Evolutionary conservation across 1,140 invertebrate species (phyloP).

Genomic region (Ceratitis capitata): DNA sequence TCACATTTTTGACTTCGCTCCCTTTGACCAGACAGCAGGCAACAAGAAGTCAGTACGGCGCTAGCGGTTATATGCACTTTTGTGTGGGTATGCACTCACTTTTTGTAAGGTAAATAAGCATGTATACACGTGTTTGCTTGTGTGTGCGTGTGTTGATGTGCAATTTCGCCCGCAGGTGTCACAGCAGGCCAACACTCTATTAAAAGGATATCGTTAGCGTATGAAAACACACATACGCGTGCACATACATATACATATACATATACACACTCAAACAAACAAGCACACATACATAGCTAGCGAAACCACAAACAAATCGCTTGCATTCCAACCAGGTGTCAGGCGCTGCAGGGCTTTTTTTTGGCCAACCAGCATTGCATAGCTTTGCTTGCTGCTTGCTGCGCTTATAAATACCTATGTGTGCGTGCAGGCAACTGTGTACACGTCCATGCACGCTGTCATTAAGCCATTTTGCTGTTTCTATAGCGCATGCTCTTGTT

Average conservation of each 20-base stretch:
- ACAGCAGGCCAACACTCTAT: background rate
- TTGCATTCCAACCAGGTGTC: background rate
- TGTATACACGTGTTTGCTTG: background rate
- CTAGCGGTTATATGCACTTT: background rate
- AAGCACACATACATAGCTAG: background rate
- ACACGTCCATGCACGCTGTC: background rate
- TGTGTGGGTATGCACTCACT: too few relatives aligned
- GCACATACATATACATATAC: background rate
- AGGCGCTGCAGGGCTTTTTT: background rate
- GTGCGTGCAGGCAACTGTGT: background rate
- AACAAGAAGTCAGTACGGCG: background rate
- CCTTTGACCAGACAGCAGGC: background rate
- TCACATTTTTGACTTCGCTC: slow-evolving; percentile 10
- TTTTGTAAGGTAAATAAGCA: too few relatives aligned
- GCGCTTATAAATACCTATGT: background rate
- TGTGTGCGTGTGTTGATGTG: background rate
- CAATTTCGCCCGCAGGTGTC: background rate
- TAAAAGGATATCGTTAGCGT: background rate
- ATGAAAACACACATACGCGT: too few relatives aligned
- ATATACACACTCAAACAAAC: too few relatives aligned
- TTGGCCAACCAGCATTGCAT: background rate
- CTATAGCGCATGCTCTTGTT: too few relatives aligned
- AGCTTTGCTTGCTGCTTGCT: background rate
- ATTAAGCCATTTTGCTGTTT: too few relatives aligned
- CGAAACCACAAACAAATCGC: background rate